A percentile compares a stretch with the other conserved stretches of the same genome.
phyloP scores from a whole-genome alignment of 2,113 vertebrate species.

The Miniopterus natalensis region DNA sequence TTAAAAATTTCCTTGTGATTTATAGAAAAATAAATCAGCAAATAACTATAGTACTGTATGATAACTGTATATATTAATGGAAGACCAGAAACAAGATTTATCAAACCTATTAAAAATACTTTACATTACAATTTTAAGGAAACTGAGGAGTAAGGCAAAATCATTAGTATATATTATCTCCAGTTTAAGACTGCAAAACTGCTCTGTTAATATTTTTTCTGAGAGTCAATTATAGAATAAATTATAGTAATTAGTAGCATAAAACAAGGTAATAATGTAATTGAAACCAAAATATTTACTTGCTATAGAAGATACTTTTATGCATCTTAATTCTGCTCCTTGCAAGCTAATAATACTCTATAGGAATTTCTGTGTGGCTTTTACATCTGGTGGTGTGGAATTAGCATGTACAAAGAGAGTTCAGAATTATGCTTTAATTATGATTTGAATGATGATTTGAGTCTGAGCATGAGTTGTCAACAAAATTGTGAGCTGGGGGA shows the following conservation, averaged over 20 bases:
- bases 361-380: conserved; percentile 87
- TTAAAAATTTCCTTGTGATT: conserved; percentile 68
- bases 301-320: conserved; percentile 82
- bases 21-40: conserved; percentile 81
- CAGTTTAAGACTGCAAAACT: conserved; percentile 82
- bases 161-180: conserved; percentile 84
- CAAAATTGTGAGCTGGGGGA: conserved; percentile 79
- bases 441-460: conserved; percentile 86
- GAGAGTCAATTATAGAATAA: conserved; percentile 90
- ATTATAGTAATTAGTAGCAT: conserved; percentile 89
- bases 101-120: conserved; percentile 66
- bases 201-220: conserved; percentile 84
- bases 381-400: conserved; percentile 84
- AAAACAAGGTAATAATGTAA: conserved; percentile 90
- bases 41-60: conserved; percentile 71
- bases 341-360: conserved; percentile 82
- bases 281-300: conserved; percentile 91
- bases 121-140: conserved; percentile 74
- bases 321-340: conserved; percentile 87
- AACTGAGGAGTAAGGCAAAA: conserved; percentile 80
- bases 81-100: conserved; percentile 63
- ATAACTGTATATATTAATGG: conserved; percentile 70
- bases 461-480: conserved; percentile 79
- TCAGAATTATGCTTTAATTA: conserved; percentile 82
- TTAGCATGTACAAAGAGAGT: conserved; percentile 86